Evolutionary conservation across 2,797 vertebrate species (phyloP).

Genomic region (Hydrolagus colliei): DNA sequence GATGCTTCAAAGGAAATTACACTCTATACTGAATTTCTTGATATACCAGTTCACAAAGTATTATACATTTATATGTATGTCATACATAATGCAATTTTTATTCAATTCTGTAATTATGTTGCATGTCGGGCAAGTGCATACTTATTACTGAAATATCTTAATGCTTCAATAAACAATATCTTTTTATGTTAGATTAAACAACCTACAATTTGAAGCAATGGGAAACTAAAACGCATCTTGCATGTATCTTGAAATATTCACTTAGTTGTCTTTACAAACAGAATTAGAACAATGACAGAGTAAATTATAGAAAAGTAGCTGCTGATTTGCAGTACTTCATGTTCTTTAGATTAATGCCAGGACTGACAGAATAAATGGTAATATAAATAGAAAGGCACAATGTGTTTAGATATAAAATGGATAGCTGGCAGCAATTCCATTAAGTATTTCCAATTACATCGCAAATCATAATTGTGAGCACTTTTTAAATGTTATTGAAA

Average conservation of each 20-base stretch:
- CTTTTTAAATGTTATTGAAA: background rate
- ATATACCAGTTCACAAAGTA: background rate
- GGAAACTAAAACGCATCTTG: constrained; percentile 18
- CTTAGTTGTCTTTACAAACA: constrained; percentile 19
- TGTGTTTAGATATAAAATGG: constrained; percentile 14
- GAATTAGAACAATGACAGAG: constrained; percentile 26
- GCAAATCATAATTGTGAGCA: background rate
- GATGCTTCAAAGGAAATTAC: constrained; percentile 1
- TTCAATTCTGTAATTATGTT: constrained; percentile 7
- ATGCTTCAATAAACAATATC: constrained; percentile 26
- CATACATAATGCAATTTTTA: constrained; percentile 8
- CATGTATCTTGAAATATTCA: constrained; percentile 17
- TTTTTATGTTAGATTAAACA: constrained; percentile 26
- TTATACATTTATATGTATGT: constrained; percentile 8
- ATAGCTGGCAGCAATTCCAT: constrained; percentile 15
- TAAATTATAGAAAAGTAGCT: constrained; percentile 21
- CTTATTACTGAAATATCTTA: constrained; percentile 24
- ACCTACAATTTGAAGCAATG: constrained; percentile 29
- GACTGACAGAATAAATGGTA: constrained; percentile 18
- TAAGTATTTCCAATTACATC: background rate
- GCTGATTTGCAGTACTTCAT: background rate
- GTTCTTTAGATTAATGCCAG: constrained; percentile 17
- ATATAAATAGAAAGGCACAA: background rate
- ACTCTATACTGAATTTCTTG: background rate
- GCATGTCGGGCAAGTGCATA: constrained; percentile 12